A percentile compares a stretch with the other conserved stretches of the same genome.
These are phyloP conservation scores for Spisula subtruncata DNA, from an alignment of 2,888 invertebrate genomes.

Conservation along the genomic window DNA sequence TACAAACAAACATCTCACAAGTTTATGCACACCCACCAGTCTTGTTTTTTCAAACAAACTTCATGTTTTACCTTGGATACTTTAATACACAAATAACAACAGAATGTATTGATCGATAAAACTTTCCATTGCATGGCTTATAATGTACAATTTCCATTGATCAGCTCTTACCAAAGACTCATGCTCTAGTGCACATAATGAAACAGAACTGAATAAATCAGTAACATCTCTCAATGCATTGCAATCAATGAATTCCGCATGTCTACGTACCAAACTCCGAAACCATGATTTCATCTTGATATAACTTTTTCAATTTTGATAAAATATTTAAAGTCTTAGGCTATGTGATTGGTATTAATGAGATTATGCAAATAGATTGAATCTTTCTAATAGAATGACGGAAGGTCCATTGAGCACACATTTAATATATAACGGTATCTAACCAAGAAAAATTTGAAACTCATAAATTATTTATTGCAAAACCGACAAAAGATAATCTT, in stretches of 20 bases:
- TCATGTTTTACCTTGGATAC: conserved; percentile 11
- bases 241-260: background rate
- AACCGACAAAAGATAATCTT: background rate
- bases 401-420: background rate
- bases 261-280: background rate
- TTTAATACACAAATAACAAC: background rate
- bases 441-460: background rate
- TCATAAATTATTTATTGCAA: conserved; percentile 7
- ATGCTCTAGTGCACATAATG: background rate
- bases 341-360: background rate
- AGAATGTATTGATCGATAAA: background rate
- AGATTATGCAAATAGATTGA: background rate
- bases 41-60: background rate
- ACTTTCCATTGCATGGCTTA: background rate
- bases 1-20: too few species aligned
- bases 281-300: background rate
- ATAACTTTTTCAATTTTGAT: conserved; percentile 10
- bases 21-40: too few species aligned
- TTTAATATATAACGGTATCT: background rate
- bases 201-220: background rate
- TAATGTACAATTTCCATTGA: background rate
- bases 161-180: background rate
- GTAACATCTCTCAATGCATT: background rate
- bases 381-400: background rate
- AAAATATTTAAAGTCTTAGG: background rate